These are phyloP conservation scores for Clarias magur DNA, from an alignment of 2,113 vertebrate species.

Conservation along the genomic window DNA sequence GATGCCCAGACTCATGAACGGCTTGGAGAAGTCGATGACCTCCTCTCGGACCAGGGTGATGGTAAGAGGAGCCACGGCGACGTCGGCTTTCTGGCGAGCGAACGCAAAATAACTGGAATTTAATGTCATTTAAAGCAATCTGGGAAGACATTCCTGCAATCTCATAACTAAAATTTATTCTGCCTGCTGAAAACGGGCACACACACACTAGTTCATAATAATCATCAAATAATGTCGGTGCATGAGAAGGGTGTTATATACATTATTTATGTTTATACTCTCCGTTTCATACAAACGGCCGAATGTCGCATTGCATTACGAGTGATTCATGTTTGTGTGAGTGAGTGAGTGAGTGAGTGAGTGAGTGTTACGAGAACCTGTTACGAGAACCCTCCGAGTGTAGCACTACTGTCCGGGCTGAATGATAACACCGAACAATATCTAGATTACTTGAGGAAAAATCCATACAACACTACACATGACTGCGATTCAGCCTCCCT, in stretches of 20 bases:
- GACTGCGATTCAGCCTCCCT: slow-evolving; percentile 8
- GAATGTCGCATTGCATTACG: slow-evolving; percentile 24
- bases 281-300: slow-evolving; percentile 15
- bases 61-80: slow-evolving; percentile 94
- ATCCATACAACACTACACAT: slow-evolving; percentile 15
- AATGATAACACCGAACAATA: slow-evolving; percentile 38
- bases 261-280: not conserved
- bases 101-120: not conserved
- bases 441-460: slow-evolving; percentile 24
- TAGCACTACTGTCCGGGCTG: slow-evolving; percentile 17
- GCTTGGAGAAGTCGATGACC: slow-evolving; percentile 99
- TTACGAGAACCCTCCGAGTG: not conserved
- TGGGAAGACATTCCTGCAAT: not conserved
- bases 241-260: not conserved
- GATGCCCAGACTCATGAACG: slow-evolving; percentile 98
- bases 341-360: not conserved
- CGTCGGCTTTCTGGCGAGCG: slow-evolving; percentile 84
- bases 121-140: not conserved
- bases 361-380: not conserved
- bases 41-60: slow-evolving; percentile 97
- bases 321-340: not conserved
- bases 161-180: not conserved
- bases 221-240: slow-evolving; percentile 12
- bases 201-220: not conserved
- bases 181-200: not conserved